These are phyloP conservation scores for Squalus acanthias DNA, from an alignment of 2,797 vertebrate genomes.

Conservation along the genomic window DNA sequence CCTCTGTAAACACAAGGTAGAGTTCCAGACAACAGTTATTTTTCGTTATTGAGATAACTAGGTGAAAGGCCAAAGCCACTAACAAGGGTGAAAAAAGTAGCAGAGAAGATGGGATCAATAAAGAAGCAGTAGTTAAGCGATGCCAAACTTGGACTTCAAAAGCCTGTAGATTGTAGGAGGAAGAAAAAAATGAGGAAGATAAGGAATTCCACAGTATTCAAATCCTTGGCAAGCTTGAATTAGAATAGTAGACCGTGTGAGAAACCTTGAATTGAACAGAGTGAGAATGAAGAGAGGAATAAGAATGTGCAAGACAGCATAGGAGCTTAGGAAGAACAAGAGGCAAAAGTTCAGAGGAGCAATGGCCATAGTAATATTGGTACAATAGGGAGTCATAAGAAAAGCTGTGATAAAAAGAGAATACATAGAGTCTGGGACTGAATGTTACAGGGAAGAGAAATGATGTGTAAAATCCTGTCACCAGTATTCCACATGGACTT, in stretches of 20 bases:
- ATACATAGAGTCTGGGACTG: neutral
- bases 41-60: neutral
- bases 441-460: neutral
- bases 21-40: neutral
- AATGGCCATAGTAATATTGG: neutral
- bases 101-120: neutral
- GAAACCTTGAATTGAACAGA: neutral
- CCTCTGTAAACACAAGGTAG: neutral
- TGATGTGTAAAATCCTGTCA: neutral
- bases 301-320: neutral
- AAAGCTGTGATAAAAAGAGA: neutral
- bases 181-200: neutral
- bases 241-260: neutral
- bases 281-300: neutral
- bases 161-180: neutral
- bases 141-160: neutral
- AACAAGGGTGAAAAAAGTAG: neutral
- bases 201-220: neutral
- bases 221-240: neutral
- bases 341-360: neutral
- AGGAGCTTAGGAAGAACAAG: neutral
- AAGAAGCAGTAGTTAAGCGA: neutral
- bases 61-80: neutral
- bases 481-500: neutral
- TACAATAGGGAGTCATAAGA: neutral